Evolutionary conservation across 2,797 vertebrate species (phyloP).

Genomic region (Acanthurus tractus): DNA sequence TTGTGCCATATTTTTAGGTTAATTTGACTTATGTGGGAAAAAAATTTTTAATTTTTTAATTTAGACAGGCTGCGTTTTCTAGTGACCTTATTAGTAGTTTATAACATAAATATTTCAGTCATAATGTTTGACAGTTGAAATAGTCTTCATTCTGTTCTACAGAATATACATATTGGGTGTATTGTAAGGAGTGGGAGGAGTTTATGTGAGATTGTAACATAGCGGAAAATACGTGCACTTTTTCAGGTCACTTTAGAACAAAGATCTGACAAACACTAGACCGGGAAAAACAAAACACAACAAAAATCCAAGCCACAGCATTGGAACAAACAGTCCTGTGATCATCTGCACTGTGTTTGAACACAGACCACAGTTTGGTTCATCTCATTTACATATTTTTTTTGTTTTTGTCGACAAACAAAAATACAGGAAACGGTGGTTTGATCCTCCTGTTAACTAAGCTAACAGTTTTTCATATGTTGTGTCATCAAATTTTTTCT

Average conservation of each 20-base stretch:
- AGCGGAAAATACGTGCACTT: neutral
- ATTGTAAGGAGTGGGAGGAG: too few relatives aligned
- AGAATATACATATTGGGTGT: neutral
- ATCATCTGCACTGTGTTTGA: neutral
- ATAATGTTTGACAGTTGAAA: too few relatives aligned
- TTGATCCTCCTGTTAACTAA: neutral
- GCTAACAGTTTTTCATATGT: too few relatives aligned
- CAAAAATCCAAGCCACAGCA: neutral
- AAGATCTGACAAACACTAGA: too few relatives aligned
- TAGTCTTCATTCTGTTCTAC: too few relatives aligned
- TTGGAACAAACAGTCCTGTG: neutral
- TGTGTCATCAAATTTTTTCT: too few relatives aligned
- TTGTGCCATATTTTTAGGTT: neutral
- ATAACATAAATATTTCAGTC: too few relatives aligned
- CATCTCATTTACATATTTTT: neutral
- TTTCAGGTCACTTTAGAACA: neutral
- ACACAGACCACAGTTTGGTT: neutral
- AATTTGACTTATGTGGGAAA: neutral
- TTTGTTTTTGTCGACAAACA: neutral
- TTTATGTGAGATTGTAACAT: too few relatives aligned
- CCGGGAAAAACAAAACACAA: too few relatives aligned
- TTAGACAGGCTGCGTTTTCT: accelerated
- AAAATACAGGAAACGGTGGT: neutral
- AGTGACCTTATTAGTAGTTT: too few relatives aligned
- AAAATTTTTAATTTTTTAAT: neutral